Evolutionary conservation across 2,113 vertebrate genomes (phyloP).

Genomic region (Tragelaphus strepsiceros): DNA sequence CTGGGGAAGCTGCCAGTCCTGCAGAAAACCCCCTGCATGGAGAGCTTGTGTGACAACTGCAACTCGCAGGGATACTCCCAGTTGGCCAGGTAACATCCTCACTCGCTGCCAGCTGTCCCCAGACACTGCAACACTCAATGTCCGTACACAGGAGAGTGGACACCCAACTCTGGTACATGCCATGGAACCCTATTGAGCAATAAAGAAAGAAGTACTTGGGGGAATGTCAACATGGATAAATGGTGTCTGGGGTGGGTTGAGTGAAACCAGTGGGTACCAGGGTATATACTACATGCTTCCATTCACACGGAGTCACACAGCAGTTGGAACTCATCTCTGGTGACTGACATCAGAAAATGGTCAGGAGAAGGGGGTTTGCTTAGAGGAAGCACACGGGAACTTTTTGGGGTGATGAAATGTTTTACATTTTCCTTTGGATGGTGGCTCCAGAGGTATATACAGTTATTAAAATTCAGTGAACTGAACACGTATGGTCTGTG

Average conservation of each 20-base stretch:
- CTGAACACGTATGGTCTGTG: background rate
- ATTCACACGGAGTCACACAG: too few relatives aligned
- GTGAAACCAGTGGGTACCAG: background rate
- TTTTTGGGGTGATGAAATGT: background rate
- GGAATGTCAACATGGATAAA: too few relatives aligned
- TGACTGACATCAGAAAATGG: background rate
- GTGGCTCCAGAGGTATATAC: background rate
- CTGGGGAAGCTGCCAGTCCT: background rate
- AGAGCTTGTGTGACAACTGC: background rate
- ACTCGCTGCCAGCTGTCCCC: background rate
- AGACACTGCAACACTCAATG: background rate
- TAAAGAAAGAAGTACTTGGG: background rate
- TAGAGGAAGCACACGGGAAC: background rate
- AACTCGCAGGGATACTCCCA: background rate
- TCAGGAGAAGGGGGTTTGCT: background rate
- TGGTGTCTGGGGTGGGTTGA: fast-evolving
- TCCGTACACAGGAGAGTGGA: background rate
- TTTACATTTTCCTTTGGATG: background rate
- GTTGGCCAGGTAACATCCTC: background rate
- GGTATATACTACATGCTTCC: background rate
- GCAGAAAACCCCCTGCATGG: background rate
- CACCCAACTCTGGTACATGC: background rate
- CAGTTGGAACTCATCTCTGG: background rate
- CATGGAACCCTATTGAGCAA: background rate
- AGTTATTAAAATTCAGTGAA: background rate